These are phyloP conservation scores for Urocitellus parryii DNA, from an alignment of 2,113 vertebrate species.

Conservation along the genomic window DNA sequence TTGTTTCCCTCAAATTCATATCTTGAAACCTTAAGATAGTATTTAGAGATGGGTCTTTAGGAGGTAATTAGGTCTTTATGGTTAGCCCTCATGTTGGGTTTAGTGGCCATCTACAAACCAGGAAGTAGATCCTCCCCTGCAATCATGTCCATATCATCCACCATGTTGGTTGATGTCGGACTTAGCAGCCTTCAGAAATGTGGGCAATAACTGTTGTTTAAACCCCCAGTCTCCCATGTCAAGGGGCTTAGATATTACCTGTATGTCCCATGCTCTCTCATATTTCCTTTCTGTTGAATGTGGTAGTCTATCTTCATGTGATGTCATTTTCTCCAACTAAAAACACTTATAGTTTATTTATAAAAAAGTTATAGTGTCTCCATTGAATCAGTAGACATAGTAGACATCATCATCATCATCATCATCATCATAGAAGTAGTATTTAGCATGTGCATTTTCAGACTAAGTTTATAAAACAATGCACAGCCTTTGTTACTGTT, in stretches of 20 bases:
- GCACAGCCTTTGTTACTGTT: background rate
- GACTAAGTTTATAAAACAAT: background rate
- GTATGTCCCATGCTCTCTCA: accelerated
- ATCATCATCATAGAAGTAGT: background rate
- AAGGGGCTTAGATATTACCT: accelerated
- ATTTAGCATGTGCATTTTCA: background rate
- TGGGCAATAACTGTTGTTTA: background rate
- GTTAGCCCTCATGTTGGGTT: background rate
- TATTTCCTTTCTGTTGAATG: background rate
- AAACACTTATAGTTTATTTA: background rate
- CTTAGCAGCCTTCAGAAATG: background rate
- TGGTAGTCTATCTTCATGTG: background rate
- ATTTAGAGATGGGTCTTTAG: background rate
- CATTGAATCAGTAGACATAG: background rate
- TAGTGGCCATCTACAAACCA: background rate
- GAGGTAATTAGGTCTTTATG: background rate
- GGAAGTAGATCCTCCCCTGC: background rate
- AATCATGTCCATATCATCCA: background rate
- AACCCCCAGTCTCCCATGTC: background rate
- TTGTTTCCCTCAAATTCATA: background rate
- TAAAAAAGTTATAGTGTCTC: background rate
- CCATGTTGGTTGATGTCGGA: background rate
- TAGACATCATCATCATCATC: background rate
- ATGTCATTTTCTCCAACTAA: accelerated
- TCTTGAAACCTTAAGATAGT: background rate